Percentiles rank a stretch among this genome's conserved stretches.
Conservation (phyloP, 2,888 invertebrate species). For the Diploptera punctata region DNA sequence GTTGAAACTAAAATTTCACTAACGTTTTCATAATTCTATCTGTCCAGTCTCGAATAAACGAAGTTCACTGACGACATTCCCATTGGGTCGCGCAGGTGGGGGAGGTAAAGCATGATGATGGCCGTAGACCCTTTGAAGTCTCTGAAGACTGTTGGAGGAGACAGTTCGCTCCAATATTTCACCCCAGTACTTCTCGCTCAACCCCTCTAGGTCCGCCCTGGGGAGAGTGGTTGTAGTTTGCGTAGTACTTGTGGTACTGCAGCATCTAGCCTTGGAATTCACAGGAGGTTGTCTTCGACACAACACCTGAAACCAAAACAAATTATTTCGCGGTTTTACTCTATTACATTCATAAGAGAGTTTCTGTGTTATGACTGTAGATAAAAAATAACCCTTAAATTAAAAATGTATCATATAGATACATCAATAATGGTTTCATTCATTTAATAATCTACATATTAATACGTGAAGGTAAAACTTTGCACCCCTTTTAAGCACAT, state of each 20-base stretch:
- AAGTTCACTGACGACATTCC: not conserved
- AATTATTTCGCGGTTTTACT: no score
- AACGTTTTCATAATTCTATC: not conserved
- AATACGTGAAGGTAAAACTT: no score
- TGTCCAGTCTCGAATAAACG: not conserved
- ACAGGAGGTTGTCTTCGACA: slow-evolving; percentile 43
- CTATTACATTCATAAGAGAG: no score
- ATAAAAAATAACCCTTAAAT: no score
- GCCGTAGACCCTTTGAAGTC: slow-evolving; percentile 59
- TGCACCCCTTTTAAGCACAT: no score
- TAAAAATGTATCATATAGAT: no score
- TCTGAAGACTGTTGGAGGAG: slow-evolving; percentile 76
- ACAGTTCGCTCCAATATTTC: slow-evolving; percentile 81
- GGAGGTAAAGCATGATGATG: slow-evolving; percentile 28
- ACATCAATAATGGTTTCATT: no score
- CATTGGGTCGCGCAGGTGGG: slow-evolving; percentile 19
- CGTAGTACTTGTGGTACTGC: slow-evolving; percentile 25
- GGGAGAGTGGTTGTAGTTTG: slow-evolving; percentile 20
- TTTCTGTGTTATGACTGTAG: no score
- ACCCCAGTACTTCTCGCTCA: slow-evolving; percentile 76
- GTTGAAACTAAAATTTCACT: no score
- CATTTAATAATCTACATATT: no score
- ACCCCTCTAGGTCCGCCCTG: slow-evolving; percentile 60
- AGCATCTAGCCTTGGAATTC: slow-evolving; percentile 31
- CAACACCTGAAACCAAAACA: slow-evolving; percentile 44